Percentiles rank a stretch among this genome's conserved stretches.
Evolutionary conservation across 2,888 invertebrate genomes (phyloP).

Genomic region (Hedya salicella): DNA sequence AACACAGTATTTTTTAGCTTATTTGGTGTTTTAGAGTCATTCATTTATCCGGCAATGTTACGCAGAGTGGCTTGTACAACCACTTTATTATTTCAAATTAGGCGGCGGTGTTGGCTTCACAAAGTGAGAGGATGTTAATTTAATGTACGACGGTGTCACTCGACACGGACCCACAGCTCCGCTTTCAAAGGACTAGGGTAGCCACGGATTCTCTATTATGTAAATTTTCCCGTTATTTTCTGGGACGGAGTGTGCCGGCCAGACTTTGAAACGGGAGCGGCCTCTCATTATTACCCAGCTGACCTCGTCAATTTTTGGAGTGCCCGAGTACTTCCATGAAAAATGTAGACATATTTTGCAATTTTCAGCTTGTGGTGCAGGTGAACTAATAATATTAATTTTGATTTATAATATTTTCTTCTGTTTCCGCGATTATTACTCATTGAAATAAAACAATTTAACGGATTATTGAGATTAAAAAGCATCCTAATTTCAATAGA

Average conservation of each 20-base stretch:
- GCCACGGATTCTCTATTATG: slow-evolving; percentile 84
- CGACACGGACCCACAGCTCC: slow-evolving; percentile 69
- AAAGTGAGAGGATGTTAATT: slow-evolving; percentile 82
- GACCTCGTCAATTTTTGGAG: slow-evolving; percentile 66
- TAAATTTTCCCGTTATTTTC: slow-evolving; percentile 83
- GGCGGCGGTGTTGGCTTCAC: slow-evolving; percentile 66
- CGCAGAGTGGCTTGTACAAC: slow-evolving; percentile 49
- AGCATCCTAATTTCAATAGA: no score
- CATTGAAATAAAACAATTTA: no score
- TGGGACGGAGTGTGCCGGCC: slow-evolving; percentile 71
- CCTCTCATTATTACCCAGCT: slow-evolving; percentile 77
- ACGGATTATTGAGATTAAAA: no score
- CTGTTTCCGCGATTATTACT: no score
- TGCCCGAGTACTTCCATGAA: slow-evolving; percentile 49
- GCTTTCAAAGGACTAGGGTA: slow-evolving; percentile 80
- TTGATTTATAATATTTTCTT: background rate
- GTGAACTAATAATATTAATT: background rate
- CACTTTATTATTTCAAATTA: slow-evolving; percentile 71
- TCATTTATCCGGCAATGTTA: slow-evolving; percentile 36
- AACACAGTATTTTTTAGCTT: background rate
- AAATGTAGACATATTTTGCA: background rate
- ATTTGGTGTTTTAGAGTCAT: slow-evolving; percentile 12
- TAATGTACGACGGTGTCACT: slow-evolving; percentile 80
- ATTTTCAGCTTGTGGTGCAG: background rate
- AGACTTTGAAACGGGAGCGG: slow-evolving; percentile 78